Conservation (phyloP, 1,140 invertebrate species). For the Ips typographus region DNA sequence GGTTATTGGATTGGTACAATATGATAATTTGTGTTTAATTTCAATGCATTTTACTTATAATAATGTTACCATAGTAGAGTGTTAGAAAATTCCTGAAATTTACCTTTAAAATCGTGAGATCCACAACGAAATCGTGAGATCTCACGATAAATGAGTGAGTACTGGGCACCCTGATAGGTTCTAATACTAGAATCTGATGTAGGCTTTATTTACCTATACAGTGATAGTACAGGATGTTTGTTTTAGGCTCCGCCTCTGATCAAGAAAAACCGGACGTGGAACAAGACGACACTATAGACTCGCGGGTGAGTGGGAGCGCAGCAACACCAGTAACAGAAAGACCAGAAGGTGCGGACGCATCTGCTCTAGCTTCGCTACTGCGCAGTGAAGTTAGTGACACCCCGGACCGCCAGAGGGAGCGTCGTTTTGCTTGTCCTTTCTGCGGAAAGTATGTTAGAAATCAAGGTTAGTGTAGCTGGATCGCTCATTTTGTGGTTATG, state of each 20-base stretch:
- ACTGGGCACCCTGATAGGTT: too few species aligned
- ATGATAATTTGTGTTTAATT: too few species aligned
- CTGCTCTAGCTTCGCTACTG: conserved; percentile 43
- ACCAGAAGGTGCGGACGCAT: conserved; percentile 34
- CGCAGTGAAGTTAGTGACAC: conserved; percentile 63
- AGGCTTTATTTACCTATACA: too few species aligned
- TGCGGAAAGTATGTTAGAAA: conserved; percentile 67
- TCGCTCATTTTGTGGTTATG: background rate
- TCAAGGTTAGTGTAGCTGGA: background rate
- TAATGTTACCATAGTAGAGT: too few species aligned
- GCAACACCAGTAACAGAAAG: conserved; percentile 42
- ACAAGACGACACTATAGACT: conserved; percentile 71
- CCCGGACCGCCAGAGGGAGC: conserved; percentile 65
- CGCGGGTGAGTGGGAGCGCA: conserved; percentile 55
- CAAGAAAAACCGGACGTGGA: conserved; percentile 52
- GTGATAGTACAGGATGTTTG: conserved; percentile 36
- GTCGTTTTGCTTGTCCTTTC: conserved; percentile 79
- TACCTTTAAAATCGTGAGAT: too few species aligned
- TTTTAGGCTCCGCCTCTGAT: conserved; percentile 41
- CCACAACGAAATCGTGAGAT: too few species aligned
- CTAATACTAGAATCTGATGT: too few species aligned
- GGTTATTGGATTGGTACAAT: too few species aligned
- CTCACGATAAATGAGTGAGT: too few species aligned
- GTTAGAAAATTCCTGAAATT: too few species aligned
- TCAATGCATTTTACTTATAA: too few species aligned